These are phyloP conservation scores for Leptodactylus fuscus DNA, from an alignment of 2,113 vertebrate species.

Conservation along the genomic window DNA sequence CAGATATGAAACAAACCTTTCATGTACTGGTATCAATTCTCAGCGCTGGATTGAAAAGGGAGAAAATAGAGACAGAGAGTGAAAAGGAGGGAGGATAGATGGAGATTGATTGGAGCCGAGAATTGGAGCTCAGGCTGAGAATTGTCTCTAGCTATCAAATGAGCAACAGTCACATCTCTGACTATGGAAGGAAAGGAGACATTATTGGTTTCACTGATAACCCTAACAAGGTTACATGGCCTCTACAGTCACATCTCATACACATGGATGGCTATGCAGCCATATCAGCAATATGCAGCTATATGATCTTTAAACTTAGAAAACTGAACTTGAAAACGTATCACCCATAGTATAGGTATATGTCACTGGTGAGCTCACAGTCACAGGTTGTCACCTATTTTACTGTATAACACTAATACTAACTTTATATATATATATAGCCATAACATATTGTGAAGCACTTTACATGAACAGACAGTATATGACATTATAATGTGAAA, in stretches of 20 bases:
- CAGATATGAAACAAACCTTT: slow-evolving; percentile 64
- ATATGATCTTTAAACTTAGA: not conserved
- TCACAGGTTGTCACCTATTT: not conserved
- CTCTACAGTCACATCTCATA: not conserved
- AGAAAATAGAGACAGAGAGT: slow-evolving; percentile 55
- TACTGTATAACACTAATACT: too few species aligned
- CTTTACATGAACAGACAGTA: too few species aligned
- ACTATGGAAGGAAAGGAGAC: not conserved
- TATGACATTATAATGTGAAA: too few species aligned
- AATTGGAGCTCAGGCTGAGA: slow-evolving; percentile 30
- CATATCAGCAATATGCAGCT: not conserved
- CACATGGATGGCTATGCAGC: not conserved
- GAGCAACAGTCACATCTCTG: slow-evolving; percentile 11
- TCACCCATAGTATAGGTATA: too few species aligned
- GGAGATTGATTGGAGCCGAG: slow-evolving; percentile 53
- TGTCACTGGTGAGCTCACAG: too few species aligned
- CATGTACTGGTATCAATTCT: slow-evolving; percentile 55
- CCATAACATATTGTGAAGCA: too few species aligned
- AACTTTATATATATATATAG: too few species aligned
- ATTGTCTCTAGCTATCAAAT: slow-evolving; percentile 37
- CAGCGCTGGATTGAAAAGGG: slow-evolving; percentile 51
- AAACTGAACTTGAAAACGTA: too few species aligned
- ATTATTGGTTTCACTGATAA: slow-evolving; percentile 11
- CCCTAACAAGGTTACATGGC: slow-evolving; percentile 3
- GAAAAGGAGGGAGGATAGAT: slow-evolving; percentile 63